These are phyloP conservation scores for Ormyrus nitidulus DNA, from an alignment of 2,888 invertebrate species.

Conservation along the genomic window DNA sequence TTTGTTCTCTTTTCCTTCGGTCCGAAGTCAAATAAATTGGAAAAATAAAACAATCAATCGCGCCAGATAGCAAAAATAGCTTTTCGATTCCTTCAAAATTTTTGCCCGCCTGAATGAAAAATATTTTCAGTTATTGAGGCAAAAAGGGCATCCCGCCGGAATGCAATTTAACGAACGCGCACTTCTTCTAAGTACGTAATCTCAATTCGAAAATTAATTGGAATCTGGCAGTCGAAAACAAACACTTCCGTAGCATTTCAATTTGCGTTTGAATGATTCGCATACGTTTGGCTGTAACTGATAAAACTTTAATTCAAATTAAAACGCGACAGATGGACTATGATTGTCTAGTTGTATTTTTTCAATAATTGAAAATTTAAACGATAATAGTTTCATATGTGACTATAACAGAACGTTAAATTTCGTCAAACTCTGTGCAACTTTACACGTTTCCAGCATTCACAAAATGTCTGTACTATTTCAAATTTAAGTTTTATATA, in stretches of 20 bases:
- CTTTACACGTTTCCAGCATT: too few relatives aligned
- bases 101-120: not conserved
- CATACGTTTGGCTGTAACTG: not conserved
- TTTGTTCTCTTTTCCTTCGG: not conserved
- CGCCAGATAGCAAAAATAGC: not conserved
- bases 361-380: too few relatives aligned
- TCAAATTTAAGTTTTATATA: too few relatives aligned
- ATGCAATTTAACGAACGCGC: not conserved
- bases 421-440: too few relatives aligned
- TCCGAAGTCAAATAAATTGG: not conserved
- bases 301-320: slow-evolving; percentile 2
- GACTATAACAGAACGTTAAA: too few relatives aligned
- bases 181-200: not conserved
- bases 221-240: not conserved
- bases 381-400: too few relatives aligned
- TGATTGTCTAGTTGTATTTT: too few relatives aligned
- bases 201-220: slow-evolving; percentile 26
- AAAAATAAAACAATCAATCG: not conserved
- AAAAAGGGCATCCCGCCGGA: not conserved
- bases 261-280: not conserved
- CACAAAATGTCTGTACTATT: too few relatives aligned
- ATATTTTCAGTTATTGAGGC: not conserved
- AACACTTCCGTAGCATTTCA: not conserved
- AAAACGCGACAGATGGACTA: not conserved
- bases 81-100: not conserved